A percentile compares a stretch with the other conserved stretches of the same genome.
phyloP scores from a whole-genome alignment of 2,797 vertebrate species.

The Margarornis squamiger region DNA sequence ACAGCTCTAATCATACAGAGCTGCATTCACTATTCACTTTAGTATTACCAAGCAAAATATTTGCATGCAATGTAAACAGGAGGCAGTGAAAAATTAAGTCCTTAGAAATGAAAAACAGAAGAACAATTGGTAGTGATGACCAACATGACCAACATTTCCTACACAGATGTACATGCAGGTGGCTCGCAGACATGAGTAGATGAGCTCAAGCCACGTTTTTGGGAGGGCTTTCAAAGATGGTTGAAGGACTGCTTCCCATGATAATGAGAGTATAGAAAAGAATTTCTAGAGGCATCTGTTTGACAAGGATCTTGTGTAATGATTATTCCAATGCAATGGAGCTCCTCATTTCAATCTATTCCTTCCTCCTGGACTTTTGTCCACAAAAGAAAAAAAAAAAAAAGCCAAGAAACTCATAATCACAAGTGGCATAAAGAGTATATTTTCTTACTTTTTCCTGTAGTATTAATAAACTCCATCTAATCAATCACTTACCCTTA shows the following conservation, averaged over 20 bases:
- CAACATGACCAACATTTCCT: not conserved
- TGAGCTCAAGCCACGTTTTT: not conserved
- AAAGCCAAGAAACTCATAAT: not conserved
- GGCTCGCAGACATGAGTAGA: not conserved
- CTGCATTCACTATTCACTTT: not conserved
- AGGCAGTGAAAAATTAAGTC: not conserved
- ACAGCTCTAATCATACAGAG: not conserved
- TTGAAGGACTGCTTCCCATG: not conserved
- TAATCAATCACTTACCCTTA: not conserved
- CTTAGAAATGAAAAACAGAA: not conserved
- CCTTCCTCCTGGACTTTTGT: not conserved
- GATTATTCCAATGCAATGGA: not conserved
- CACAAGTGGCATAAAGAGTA: accelerated
- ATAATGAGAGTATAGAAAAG: not conserved
- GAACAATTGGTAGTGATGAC: not conserved
- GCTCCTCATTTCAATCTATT: not conserved
- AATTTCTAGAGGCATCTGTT: not conserved
- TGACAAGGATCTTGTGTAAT: not conserved
- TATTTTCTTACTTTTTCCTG: not conserved
- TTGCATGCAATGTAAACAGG: not conserved
- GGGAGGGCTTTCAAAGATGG: not conserved
- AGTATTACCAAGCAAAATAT: not conserved
- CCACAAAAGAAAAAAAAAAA: no score
- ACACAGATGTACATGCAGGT: not conserved
- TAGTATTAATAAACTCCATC: not conserved